Conservation (phyloP, 2,797 vertebrate genomes). For the Pseudotriccus pelzelni region DNA sequence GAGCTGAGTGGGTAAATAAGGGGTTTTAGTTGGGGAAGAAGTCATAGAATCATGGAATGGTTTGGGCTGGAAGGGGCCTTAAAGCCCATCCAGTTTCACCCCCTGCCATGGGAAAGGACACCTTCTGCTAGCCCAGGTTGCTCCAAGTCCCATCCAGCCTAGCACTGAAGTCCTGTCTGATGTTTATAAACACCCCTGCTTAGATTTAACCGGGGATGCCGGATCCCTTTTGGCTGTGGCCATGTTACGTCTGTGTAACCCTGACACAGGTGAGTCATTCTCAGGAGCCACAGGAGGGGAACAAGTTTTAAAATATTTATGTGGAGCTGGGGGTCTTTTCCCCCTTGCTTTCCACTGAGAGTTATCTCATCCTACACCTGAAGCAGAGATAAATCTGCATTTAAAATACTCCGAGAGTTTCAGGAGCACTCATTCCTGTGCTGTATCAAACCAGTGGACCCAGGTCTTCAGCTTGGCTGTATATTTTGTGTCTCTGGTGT, state of each 20-base stretch:
- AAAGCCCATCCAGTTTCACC: neutral
- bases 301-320: fast-evolving
- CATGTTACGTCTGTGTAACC: fast-evolving
- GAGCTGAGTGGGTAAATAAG: fast-evolving
- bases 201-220: neutral
- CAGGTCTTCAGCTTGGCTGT: neutral
- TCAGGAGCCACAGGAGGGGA: fast-evolving
- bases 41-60: neutral
- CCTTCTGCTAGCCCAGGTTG: fast-evolving
- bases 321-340: neutral
- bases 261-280: fast-evolving
- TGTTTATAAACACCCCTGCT: neutral
- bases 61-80: neutral
- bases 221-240: neutral
- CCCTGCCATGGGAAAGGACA: neutral
- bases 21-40: neutral
- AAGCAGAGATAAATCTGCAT: neutral
- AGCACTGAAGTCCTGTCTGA: neutral
- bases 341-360: neutral
- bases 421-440: fast-evolving
- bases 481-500: neutral
- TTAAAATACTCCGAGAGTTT: neutral
- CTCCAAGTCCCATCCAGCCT: neutral
- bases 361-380: neutral
- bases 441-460: neutral